Percentiles rank a stretch among this genome's conserved stretches.
phyloP scores from a whole-genome alignment of 1,140 invertebrate genomes.

The Myzus persicae region DNA sequence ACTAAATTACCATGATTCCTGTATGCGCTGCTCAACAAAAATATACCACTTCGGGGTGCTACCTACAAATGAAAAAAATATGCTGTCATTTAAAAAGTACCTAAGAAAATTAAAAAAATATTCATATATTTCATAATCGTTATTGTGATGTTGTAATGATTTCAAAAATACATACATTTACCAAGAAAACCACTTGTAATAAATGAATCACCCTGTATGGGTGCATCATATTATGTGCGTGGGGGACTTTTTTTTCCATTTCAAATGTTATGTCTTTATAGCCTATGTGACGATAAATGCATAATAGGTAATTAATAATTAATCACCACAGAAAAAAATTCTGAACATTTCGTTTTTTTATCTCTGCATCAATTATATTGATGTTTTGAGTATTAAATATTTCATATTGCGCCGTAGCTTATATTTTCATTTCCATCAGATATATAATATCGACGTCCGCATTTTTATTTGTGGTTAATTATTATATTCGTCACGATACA shows the following conservation, averaged over 20 bases:
- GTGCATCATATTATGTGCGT: not conserved
- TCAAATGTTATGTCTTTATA: not conserved
- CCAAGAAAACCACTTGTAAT: not conserved
- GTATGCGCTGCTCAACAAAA: not conserved
- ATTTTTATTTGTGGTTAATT: too few species aligned
- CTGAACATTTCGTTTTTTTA: not conserved
- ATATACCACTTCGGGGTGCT: not conserved
- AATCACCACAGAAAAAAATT: not conserved
- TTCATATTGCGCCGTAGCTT: not conserved
- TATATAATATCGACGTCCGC: not conserved
- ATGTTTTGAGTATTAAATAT: not conserved
- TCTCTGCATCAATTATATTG: not conserved
- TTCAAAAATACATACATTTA: not conserved
- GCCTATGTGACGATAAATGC: not conserved
- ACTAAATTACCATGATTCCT: not conserved
- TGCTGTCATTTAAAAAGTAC: not conserved
- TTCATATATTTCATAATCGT: too few species aligned
- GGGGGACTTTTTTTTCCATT: not conserved
- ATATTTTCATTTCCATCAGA: not conserved
- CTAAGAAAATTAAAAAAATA: not conserved
- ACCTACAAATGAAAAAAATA: not conserved
- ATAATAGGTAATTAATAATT: not conserved
- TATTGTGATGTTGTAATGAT: too few species aligned
- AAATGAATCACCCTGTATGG: not conserved
- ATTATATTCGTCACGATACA: too few species aligned